Conservation (phyloP, 2,888 invertebrate species). For the Troilus luridus region DNA sequence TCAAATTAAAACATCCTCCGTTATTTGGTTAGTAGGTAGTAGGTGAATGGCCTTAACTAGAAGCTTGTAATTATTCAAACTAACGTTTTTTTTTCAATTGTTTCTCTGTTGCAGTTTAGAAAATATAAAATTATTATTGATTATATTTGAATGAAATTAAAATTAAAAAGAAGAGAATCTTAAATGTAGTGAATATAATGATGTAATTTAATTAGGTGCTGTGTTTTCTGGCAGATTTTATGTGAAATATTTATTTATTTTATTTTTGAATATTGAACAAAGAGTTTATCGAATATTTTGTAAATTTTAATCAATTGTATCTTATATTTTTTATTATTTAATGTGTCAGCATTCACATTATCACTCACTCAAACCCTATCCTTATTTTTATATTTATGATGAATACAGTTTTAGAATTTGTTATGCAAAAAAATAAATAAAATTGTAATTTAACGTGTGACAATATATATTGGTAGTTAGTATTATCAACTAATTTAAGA, state of each 20-base stretch:
- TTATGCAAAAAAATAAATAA: not conserved
- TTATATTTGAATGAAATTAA: not conserved
- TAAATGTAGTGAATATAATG: not conserved
- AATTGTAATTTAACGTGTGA: conserved; percentile 21
- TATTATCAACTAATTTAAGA: not conserved
- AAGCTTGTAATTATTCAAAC: not conserved
- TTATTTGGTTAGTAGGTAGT: not conserved
- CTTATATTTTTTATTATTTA: conserved; percentile 13
- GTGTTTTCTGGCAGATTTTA: not conserved
- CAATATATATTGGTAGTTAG: not conserved
- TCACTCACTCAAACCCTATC: not conserved
- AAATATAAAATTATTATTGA: not conserved
- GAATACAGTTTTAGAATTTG: not conserved
- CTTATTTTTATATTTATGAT: not conserved
- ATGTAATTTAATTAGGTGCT: not conserved
- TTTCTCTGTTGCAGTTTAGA: not conserved
- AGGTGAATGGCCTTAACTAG: no score
- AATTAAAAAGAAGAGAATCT: not conserved
- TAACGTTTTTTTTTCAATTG: not conserved
- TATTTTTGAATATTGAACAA: not conserved
- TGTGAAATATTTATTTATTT: not conserved
- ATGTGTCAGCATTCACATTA: not conserved
- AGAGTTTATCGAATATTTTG: conserved; percentile 18
- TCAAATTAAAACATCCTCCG: not conserved
- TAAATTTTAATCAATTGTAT: conserved; percentile 15